phyloP scores from a whole-genome alignment of 2,113 vertebrate genomes.

The Sigmodon hispidus region DNA sequence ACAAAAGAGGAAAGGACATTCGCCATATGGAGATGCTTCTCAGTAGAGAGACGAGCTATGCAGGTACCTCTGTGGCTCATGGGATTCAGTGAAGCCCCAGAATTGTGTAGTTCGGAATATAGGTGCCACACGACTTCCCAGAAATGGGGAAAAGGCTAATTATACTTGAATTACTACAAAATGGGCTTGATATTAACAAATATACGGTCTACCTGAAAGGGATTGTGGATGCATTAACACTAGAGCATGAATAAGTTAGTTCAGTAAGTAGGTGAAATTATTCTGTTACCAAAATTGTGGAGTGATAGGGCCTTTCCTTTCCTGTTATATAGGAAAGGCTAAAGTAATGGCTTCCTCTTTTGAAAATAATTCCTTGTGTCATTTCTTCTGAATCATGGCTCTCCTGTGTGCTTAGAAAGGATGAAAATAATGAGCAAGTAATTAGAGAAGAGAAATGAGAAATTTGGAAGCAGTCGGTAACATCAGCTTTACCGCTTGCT shows the following conservation, averaged over 20 bases:
- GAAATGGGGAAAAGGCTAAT: neutral
- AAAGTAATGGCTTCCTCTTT: neutral
- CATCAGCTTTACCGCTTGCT: neutral
- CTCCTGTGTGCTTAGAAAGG: neutral
- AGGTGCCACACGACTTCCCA: neutral
- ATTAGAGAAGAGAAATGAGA: neutral
- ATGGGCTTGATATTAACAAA: neutral
- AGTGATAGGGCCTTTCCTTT: neutral
- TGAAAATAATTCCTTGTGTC: neutral
- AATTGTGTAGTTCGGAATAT: neutral
- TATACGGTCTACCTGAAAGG: neutral
- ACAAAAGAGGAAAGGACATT: neutral
- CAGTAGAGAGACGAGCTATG: neutral
- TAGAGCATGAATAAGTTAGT: neutral
- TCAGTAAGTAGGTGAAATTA: neutral
- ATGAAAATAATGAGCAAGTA: neutral
- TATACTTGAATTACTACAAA: neutral
- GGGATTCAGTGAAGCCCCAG: neutral
- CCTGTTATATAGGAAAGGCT: neutral
- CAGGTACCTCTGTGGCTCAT: no score
- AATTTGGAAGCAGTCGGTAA: neutral
- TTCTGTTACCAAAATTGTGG: neutral
- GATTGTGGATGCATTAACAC: neutral
- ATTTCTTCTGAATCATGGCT: neutral
- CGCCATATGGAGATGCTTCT: neutral